Percentiles rank a stretch among this genome's conserved stretches.
phyloP scores from a whole-genome alignment of 2,797 vertebrate genomes.

The Esox masquinongy region DNA sequence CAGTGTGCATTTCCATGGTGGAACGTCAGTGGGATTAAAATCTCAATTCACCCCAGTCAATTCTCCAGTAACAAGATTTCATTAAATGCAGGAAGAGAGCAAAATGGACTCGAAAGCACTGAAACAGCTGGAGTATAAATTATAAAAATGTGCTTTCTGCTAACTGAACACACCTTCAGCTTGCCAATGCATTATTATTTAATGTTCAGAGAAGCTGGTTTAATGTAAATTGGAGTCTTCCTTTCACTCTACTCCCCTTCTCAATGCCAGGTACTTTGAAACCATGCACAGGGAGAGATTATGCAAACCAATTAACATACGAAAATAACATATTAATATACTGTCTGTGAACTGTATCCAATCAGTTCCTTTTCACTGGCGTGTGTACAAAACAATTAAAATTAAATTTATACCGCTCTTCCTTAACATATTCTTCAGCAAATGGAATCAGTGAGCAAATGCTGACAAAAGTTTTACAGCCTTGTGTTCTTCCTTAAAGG shows the following conservation, averaged over 20 bases:
- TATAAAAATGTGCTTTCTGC: constrained; percentile 99
- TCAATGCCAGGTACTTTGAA: constrained; percentile 97
- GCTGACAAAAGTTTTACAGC: constrained; percentile 91
- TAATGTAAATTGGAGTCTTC: constrained; percentile 97
- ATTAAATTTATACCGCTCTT: constrained; percentile 98
- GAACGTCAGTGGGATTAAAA: constrained; percentile 98
- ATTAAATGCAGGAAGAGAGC: constrained; percentile 96
- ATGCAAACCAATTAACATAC: constrained; percentile 99
- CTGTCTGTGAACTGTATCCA: constrained; percentile 99
- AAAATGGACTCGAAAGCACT: constrained; percentile 93
- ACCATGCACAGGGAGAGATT: constrained; percentile 93
- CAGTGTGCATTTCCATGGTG: constrained; percentile 89
- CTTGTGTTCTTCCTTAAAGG: constrained; percentile 84
- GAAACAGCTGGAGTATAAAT: constrained; percentile 99
- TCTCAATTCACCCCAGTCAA: constrained; percentile 98
- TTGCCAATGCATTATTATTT: constrained; percentile 98
- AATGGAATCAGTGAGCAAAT: constrained; percentile 95
- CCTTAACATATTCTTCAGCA: constrained; percentile 96
- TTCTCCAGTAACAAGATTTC: constrained; percentile 99
- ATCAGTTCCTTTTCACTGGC: constrained; percentile 99
- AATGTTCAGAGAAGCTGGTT: constrained; percentile 94
- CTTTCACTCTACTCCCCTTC: constrained; percentile 86
- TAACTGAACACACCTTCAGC: constrained; percentile 98
- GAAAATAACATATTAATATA: constrained; percentile 99
- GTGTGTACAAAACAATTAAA: constrained; percentile 99